These are phyloP conservation scores for Pocillopora meandrina DNA, from an alignment of 92 coral and sea anemone species.

Conservation along the genomic window DNA sequence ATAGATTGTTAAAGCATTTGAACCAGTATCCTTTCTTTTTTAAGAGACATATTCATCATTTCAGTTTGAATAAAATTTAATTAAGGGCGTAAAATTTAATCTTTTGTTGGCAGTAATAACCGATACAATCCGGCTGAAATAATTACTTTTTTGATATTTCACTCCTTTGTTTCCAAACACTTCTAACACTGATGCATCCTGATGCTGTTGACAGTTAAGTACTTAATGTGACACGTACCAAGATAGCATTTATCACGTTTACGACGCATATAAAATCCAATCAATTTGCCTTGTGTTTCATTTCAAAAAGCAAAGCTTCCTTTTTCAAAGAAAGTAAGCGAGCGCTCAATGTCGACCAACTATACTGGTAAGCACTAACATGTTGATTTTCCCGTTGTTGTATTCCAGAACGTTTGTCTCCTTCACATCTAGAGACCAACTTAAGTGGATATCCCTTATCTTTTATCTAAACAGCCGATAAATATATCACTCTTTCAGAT, in stretches of 20 bases:
- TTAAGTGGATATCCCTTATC: too few species aligned
- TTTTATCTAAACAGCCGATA: too few species aligned
- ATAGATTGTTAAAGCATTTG: neutral
- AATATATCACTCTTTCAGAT: too few species aligned
- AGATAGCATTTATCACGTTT: conserved; percentile 15
- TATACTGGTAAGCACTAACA: conserved; percentile 7
- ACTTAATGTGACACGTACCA: conserved; percentile 11
- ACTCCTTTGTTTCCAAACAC: neutral
- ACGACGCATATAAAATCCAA: conserved; percentile 11
- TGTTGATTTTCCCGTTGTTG: neutral
- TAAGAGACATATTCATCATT: conserved; percentile 7
- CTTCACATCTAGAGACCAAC: too few species aligned
- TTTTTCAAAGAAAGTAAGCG: neutral
- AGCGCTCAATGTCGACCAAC: conserved; percentile 12
- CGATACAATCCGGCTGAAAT: conserved; percentile 9
- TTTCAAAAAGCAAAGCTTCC: neutral
- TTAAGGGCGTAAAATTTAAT: neutral
- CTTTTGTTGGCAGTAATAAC: conserved; percentile 4
- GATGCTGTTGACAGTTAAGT: conserved; percentile 31
- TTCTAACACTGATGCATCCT: conserved; percentile 7
- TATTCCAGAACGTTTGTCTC: too few species aligned
- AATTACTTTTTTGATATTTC: conserved; percentile 1
- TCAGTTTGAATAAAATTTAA: neutral
- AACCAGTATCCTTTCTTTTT: conserved; percentile 6
- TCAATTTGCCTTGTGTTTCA: neutral